Evolutionary conservation across 2,113 vertebrate genomes (phyloP), one percentile per base, ranked within the genome.

Genomic region (Ranitomeya variabilis): DNA sequence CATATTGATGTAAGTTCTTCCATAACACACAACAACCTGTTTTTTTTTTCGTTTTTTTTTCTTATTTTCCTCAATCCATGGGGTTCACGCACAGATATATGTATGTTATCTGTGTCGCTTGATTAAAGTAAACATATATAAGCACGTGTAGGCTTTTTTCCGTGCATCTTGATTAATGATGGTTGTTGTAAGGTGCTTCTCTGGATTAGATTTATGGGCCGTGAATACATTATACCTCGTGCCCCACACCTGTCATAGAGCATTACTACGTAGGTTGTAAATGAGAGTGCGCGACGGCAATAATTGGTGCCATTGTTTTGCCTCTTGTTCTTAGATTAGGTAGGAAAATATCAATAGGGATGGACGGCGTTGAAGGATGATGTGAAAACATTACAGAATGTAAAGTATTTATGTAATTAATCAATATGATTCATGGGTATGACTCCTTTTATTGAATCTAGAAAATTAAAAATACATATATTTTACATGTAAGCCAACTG

Each of bases 1-100:
- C 71, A 83, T 21, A 87, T 45, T 89, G 26, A 26, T 92, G 76
- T 31, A 87, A 86, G 8, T 51, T 90, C 19, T 80, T 86, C 21
- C n/a, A 21, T 87, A 78, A 83, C 23, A 86, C 21, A 73, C 2
- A 23, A 57, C 12, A 67, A 26, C 18, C 10, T 1, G 31, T 66
- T 52, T 52, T 54, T 67, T 83, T 51, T 83, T 67, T 66, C 23
- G 23, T 54, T 67, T 83, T 51, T 83, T 67, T 66, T 2, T 26
- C 1, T n/a, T 8, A 3, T 23, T 21, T 11, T n/a, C 66, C 80
- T 62, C 62, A 10, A 52, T n/a, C n/a, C 64, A 9, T 55, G 64
- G 54, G 64, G 12, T 7, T 51, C 1, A 6, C 8, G 31, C n/a
- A 0, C 12, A 84, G 10, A 84, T 84, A 26, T 84, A 84, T 84